Percentiles rank a stretch among this genome's conserved stretches.
Conservation (phyloP, 1,140 invertebrate genomes). For the Meteorus sp. region DNA sequence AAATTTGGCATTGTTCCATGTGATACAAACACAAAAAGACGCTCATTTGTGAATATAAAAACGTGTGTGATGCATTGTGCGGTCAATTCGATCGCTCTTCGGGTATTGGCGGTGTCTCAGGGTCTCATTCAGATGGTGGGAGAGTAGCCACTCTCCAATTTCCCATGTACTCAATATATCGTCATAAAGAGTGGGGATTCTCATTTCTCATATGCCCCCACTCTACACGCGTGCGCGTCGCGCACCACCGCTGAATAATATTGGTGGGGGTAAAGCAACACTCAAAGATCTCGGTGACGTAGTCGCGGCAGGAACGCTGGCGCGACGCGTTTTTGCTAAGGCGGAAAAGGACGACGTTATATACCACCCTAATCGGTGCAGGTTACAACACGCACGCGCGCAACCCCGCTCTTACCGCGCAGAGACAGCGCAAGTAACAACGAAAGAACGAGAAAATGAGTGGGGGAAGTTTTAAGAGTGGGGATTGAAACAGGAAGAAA, state of each 20-base stretch:
- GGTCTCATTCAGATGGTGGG: not conserved
- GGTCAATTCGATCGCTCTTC: not conserved
- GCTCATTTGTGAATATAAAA: too few relatives aligned
- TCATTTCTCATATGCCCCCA: not conserved
- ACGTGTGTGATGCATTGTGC: too few relatives aligned
- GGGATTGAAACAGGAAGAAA: conserved; percentile 18
- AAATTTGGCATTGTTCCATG: too few relatives aligned
- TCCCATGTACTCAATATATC: too few relatives aligned
- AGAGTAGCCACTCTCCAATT: too few relatives aligned
- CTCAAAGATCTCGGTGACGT: conserved; percentile 56
- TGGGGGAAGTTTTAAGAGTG: not conserved
- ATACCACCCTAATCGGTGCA: conserved; percentile 18
- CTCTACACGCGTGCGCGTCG: not conserved
- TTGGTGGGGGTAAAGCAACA: conserved; percentile 54
- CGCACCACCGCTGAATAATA: not conserved
- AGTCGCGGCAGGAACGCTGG: conserved; percentile 52
- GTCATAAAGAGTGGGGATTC: not conserved
- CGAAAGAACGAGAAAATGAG: conserved; percentile 8
- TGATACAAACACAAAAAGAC: too few relatives aligned
- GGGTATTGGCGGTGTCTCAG: too few relatives aligned
- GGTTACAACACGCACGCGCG: not conserved
- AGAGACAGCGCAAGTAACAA: not conserved
- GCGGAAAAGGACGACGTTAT: conserved; percentile 34
- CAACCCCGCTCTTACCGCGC: not conserved
- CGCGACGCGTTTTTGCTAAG: conserved; percentile 49